Base-by-base conservation (phyloP, 2,797 vertebrate species). In the Chaenodraco wilsoni region DNA sequence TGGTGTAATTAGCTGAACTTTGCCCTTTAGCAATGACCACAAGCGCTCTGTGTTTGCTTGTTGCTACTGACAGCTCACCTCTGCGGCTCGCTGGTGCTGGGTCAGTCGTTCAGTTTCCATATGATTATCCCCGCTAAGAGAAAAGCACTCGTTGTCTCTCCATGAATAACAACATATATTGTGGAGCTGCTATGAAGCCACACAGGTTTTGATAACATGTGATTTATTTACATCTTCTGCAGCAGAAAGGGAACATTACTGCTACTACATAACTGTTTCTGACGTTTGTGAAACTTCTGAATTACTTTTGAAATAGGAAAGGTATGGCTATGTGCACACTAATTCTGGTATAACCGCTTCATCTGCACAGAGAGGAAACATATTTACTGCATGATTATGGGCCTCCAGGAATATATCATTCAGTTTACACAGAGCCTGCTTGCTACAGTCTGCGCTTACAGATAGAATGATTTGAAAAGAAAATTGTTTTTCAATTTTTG, bases 11-110 rank as follows among this genome's bases (percentile, higher is more conserved):
- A 88, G 79, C 70, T 78, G 86, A 89, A 82, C 87, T 86, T 82
- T 90, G 80, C 66, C 89, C 82, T 83, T 84, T 21, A 41, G 75
- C 59, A 66, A 82, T 84, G 86, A 89, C 88, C 87, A 79, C 12
- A 2, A 73, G 80, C 57, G 46, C 76, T 74, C 65, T 13, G 51
- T 74, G 82, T 85, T 89, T 84, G 74, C 74, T 84, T 90, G 86
- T 87, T 84, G 84, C 79, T 83, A 76, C 80, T 86, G 81, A 88
- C 88, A 86, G 76, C 76, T 89, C 85, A 89, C 88, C 90, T 89
- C 82, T 71, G 66, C 7, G 50, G 87, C 72, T 27, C 63, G 84
- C 74, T 70, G 54, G 86, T 63, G 84, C 74, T 70, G 54, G 86
- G 86, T 89, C 87, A 85, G 59, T 72, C 73, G 72, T 83, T 83